Percentiles rank a stretch among this genome's conserved stretches.
phyloP scores from a whole-genome alignment of 2,797 vertebrate genomes.

The Lerista edwardsae region DNA sequence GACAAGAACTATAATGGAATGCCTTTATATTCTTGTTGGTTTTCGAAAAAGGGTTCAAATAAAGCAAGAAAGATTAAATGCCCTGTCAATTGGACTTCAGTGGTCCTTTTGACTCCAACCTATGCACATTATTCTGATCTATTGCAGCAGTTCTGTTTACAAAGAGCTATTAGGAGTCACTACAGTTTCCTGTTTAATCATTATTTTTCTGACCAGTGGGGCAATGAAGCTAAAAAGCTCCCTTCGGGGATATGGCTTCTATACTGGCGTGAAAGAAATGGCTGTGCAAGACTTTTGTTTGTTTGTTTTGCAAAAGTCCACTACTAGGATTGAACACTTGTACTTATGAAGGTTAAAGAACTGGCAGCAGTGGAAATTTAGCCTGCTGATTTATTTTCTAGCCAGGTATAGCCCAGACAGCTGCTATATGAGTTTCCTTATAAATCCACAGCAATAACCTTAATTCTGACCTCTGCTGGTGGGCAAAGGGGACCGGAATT shows the following conservation, averaged over 20 bases:
- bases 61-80: conserved; percentile 8
- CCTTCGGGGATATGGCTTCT: conserved; percentile 10
- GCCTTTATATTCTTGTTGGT: not conserved
- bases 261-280: conserved; percentile 31
- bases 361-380: conserved; percentile 63
- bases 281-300: conserved; percentile 26
- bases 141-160: not conserved
- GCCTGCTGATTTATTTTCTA: conserved; percentile 63
- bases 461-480: conserved; percentile 49
- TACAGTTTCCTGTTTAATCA: conserved; percentile 15
- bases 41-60: not conserved
- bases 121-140: not conserved
- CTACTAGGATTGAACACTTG: conserved; percentile 47
- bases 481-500: not conserved
- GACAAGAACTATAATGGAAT: not conserved
- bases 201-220: conserved; percentile 20
- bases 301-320: not conserved
- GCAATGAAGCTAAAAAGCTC: conserved; percentile 29
- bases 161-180: not conserved
- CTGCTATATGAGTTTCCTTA: conserved; percentile 52
- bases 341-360: conserved; percentile 67
- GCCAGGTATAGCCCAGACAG: conserved; percentile 59
- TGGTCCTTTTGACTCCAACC: not conserved
- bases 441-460: conserved; percentile 44
- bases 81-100: not conserved